A percentile compares a stretch with the other conserved stretches of the same genome.
Conservation (phyloP, 2,888 invertebrate genomes). For the Phania funesta region DNA sequence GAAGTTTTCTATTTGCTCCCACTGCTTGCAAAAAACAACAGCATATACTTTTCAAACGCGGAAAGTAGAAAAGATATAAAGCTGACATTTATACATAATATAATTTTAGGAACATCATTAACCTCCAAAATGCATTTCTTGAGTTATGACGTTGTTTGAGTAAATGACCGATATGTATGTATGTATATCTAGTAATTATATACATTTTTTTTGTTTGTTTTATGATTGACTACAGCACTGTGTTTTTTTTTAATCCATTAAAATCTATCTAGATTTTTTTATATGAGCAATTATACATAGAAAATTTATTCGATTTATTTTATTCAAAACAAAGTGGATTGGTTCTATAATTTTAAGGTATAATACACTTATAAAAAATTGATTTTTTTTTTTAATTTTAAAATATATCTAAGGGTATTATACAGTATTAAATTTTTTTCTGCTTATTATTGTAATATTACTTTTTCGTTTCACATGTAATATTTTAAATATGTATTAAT, state of each 20-base stretch:
- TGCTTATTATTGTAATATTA: background rate
- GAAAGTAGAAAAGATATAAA: no score
- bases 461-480: constrained; percentile 5
- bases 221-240: constrained; percentile 60
- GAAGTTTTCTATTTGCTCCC: no score
- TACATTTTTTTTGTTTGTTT: constrained; percentile 1
- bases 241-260: background rate
- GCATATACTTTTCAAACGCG: no score
- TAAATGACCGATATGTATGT: no score
- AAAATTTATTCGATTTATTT: background rate
- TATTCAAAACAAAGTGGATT: constrained; percentile 14
- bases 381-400: constrained; percentile 11
- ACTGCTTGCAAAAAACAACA: no score
- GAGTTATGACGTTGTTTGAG: no score
- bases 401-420: constrained; percentile 45
- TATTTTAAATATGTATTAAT: constrained; percentile 13
- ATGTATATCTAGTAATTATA: background rate
- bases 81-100: no score
- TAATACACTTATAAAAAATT: constrained; percentile 59
- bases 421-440: constrained; percentile 17
- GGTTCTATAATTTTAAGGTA: constrained; percentile 17
- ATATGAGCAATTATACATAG: constrained; percentile 38
- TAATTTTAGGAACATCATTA: no score
- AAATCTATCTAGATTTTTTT: constrained; percentile 54
- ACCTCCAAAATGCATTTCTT: no score